Evolutionary conservation across 2,113 vertebrate genomes (phyloP), one percentile per base, ranked within the genome.

Genomic region (Phalacrocorax pelagicus): DNA sequence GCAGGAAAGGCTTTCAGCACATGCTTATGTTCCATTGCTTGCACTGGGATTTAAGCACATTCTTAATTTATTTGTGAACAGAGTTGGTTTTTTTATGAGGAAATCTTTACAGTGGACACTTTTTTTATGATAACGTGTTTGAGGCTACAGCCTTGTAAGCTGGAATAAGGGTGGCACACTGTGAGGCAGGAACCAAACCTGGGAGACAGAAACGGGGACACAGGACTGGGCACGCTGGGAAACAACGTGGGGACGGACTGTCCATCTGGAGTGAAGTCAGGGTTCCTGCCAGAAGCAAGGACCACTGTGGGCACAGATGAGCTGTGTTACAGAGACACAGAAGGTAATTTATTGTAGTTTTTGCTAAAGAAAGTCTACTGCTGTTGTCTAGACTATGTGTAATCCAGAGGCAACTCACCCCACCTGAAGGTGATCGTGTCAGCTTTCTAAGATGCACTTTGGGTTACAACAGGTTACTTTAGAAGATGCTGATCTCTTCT

Each of bases 61-160:
- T 92, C 85, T 95, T 96, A 94, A 96, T 96, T 94, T 96, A 90
- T 97, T 97, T 96, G 96, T 94, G 96, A 97, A 96, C 94, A 93
- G 93, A 93, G 93, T 66, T 42, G 66, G 15, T 12, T 1, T 6
- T 94, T 96, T 96, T 94, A 96, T 92, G 94, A 87, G 85, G 54
- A 96, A 88, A 79, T 86, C 87, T 94, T 96, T 96, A 96, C 85
- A 80, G 66, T 80, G 92, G 90, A 88, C 87, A 73, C 66, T 95
- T 96, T 96, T 97, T 97, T 95, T 85, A 93, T 95, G 71, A 91
- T 95, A 91, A 85, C 3, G 0, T 75, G 46, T 90, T 91, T 8
- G 71, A 77, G 93, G 62, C 93, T 93, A 61, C 51, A n/a, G 27
- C 62, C 90, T 80, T 88, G 90, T 95, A 93, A 96, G 92, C 36